phyloP scores from a whole-genome alignment of 2,113 vertebrate genomes.

The Synchiropus splendidus region DNA sequence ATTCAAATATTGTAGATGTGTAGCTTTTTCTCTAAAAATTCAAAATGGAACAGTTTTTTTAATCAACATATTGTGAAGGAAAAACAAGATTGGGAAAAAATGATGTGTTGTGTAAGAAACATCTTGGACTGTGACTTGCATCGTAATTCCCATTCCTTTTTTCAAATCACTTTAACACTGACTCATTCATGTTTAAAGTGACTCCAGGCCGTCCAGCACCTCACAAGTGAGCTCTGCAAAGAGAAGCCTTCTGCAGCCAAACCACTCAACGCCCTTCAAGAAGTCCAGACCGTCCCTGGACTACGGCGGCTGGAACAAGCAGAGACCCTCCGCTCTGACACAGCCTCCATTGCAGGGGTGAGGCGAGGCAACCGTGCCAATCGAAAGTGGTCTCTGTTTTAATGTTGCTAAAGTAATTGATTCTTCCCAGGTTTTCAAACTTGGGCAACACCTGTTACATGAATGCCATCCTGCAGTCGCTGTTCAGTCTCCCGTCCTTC shows the following conservation, averaged over 20 bases:
- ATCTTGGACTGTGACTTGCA: too few relatives aligned
- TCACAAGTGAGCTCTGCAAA: conserved; percentile 74
- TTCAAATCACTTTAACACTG: too few relatives aligned
- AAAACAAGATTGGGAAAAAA: too few relatives aligned
- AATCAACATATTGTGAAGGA: too few relatives aligned
- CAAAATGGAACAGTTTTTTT: too few relatives aligned
- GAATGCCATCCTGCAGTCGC: conserved; percentile 96
- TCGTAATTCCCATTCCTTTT: too few relatives aligned
- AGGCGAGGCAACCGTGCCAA: too few relatives aligned
- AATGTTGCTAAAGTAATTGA: neutral
- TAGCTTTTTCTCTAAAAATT: too few relatives aligned
- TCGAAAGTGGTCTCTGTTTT: neutral
- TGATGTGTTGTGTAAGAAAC: too few relatives aligned
- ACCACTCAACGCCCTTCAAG: conserved; percentile 89
- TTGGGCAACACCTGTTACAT: conserved; percentile 98
- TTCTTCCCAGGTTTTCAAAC: conserved; percentile 82
- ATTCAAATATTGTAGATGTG: too few relatives aligned
- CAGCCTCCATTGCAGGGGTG: conserved; percentile 92
- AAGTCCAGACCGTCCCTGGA: conserved; percentile 84
- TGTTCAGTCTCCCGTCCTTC: conserved; percentile 96
- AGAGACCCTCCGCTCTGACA: conserved; percentile 72
- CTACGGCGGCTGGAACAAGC: conserved; percentile 94
- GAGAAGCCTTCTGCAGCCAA: conserved; percentile 83
- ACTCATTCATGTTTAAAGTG: too few relatives aligned
- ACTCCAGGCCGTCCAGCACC: conserved; percentile 67